Evolutionary conservation across 2,113 vertebrate species (phyloP).

Genomic region (Rana temporaria): DNA sequence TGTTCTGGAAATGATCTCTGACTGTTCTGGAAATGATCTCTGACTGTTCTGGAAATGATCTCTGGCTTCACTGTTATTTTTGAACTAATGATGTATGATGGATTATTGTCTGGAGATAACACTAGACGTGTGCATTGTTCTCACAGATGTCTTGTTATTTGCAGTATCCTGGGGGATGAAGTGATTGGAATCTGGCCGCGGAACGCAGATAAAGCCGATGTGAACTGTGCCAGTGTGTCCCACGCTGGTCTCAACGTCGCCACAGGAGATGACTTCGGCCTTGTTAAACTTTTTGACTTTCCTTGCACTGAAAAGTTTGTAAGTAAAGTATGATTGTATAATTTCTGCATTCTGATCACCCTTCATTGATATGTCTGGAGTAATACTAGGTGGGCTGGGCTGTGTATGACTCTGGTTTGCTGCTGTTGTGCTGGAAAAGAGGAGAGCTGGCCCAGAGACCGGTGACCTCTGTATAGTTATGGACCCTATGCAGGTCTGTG

Average conservation of each 20-base stretch:
- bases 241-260: constrained; percentile 88
- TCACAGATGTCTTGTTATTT: constrained; percentile 16
- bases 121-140: no score
- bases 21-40: no score
- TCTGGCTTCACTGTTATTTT: no score
- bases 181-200: constrained; percentile 94
- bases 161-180: constrained; percentile 91
- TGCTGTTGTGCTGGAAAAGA: not conserved
- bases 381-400: not conserved
- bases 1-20: no score
- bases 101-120: no score
- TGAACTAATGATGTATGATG: no score
- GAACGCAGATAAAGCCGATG: constrained; percentile 91
- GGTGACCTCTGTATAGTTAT: no score
- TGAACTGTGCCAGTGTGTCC: constrained; percentile 93
- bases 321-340: constrained; percentile 64
- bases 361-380: no score
- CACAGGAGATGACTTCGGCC: constrained; percentile 93
- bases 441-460: no score
- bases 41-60: no score
- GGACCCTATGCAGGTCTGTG: no score
- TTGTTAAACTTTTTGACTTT: constrained; percentile 97
- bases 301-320: constrained; percentile 95
- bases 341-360: not conserved
- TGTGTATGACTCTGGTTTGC: not conserved